Evolutionary conservation across 2,888 invertebrate species (phyloP).

Genomic region (Microplitis manilae): DNA sequence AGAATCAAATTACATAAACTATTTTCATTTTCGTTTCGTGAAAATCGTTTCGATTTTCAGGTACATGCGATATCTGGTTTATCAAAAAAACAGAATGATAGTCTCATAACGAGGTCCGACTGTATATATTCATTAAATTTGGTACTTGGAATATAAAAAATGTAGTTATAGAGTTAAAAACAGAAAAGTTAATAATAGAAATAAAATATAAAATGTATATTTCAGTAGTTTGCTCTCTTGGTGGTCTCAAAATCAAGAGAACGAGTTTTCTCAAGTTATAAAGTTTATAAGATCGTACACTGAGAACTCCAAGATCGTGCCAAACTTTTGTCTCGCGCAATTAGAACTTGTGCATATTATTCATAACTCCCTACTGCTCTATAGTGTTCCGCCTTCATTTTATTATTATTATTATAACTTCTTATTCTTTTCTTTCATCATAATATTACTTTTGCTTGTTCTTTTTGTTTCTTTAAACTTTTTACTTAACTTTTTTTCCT

Average conservation of each 20-base stretch:
- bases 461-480: conserved; percentile 5
- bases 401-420: conserved; percentile 16
- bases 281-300: conserved; percentile 25
- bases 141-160: neutral
- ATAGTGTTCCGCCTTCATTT: neutral
- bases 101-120: no score
- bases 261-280: conserved; percentile 13
- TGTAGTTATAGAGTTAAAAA: neutral
- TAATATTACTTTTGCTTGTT: conserved; percentile 60
- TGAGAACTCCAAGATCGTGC: conserved; percentile 20
- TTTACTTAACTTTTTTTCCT: conserved; percentile 2
- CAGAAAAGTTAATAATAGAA: conserved; percentile 2
- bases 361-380: conserved; percentile 60
- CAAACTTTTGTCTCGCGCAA: conserved; percentile 68
- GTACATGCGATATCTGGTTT: no score
- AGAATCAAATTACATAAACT: no score
- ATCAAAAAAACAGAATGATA: no score
- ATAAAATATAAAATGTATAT: conserved; percentile 4
- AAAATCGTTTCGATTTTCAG: no score
- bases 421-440: conserved; percentile 52
- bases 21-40: no score
- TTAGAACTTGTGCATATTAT: conserved; percentile 70
- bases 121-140: neutral
- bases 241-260: conserved; percentile 10
- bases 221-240: neutral